phyloP scores from a whole-genome alignment of 1,140 invertebrate species.

The Nylanderia fulva region DNA sequence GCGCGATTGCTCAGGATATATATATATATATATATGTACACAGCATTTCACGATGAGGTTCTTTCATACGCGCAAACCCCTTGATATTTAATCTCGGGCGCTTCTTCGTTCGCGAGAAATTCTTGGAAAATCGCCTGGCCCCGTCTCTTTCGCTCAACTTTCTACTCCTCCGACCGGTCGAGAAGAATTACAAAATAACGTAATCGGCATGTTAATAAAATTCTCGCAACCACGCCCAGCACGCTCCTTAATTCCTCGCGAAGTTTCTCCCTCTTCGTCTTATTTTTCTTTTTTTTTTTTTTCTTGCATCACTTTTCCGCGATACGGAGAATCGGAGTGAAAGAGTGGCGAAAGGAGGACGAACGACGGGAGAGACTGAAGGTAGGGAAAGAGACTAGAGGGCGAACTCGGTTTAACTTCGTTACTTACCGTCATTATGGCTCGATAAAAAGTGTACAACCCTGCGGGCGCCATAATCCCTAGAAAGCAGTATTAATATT shows the following conservation, averaged over 20 bases:
- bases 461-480: conserved; percentile 66
- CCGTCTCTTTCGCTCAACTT: background rate
- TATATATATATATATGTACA: no score
- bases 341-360: conserved; percentile 8
- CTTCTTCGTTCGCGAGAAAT: conserved; percentile 17
- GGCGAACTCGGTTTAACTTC: conserved; percentile 68
- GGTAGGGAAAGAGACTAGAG: conserved; percentile 5
- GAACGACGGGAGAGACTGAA: conserved; percentile 11
- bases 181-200: conserved; percentile 39
- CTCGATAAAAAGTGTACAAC: conserved; percentile 73
- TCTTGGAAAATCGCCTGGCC: conserved; percentile 13
- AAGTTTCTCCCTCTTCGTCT: background rate
- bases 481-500: conserved; percentile 75
- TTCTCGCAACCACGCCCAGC: background rate
- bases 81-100: conserved; percentile 63
- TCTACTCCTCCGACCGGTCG: background rate
- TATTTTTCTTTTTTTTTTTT: background rate
- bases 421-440: conserved; percentile 73
- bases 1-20: conserved; percentile 42
- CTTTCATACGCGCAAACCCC: conserved; percentile 29
- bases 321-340: background rate
- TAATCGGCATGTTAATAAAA: conserved; percentile 58
- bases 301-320: conserved; percentile 19
- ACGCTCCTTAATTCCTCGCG: background rate
- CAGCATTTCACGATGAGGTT: conserved; percentile 10